phyloP scores from a whole-genome alignment of 2,797 vertebrate genomes.

The Luscinia megarhynchos region DNA sequence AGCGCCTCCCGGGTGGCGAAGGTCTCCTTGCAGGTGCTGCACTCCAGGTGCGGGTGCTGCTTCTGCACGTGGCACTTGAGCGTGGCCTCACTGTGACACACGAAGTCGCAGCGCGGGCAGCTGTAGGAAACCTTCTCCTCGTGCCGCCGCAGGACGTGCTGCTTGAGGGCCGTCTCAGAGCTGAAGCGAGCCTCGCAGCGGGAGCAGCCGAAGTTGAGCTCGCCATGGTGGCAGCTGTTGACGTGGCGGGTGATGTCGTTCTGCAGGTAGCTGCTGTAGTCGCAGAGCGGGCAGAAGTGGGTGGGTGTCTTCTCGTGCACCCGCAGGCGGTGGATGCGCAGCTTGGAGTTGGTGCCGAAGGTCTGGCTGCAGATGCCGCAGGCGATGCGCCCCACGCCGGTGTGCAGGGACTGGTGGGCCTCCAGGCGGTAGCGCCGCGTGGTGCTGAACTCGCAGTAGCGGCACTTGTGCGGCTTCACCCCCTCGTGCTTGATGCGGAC shows the following conservation, averaged over 20 bases:
- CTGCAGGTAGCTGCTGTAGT: slow-evolving; percentile 89
- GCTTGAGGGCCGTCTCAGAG: slow-evolving; percentile 88
- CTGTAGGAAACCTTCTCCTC: slow-evolving; percentile 71
- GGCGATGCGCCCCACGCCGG: slow-evolving; percentile 87
- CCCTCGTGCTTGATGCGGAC: slow-evolving; percentile 87
- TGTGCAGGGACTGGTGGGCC: slow-evolving; percentile 92
- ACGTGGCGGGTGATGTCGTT: slow-evolving; percentile 90
- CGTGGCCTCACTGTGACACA: slow-evolving; percentile 79
- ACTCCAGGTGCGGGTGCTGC: slow-evolving; percentile 82
- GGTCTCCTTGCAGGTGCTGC: slow-evolving; percentile 79
- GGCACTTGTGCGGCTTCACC: slow-evolving; percentile 82
- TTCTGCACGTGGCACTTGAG: slow-evolving; percentile 85
- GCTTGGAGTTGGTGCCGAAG: slow-evolving; percentile 89
- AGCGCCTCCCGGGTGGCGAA: slow-evolving; percentile 79
- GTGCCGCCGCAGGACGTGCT: slow-evolving; percentile 87
- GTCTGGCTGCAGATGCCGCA: slow-evolving; percentile 87
- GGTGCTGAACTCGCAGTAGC: slow-evolving; percentile 90
- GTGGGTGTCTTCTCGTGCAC: slow-evolving; percentile 89
- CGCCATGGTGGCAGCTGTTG: slow-evolving; percentile 89
- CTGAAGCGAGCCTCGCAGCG: slow-evolving; percentile 89
- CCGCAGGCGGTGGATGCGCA: slow-evolving; percentile 88
- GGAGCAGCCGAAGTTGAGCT: slow-evolving; percentile 81
- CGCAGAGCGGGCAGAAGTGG: slow-evolving; percentile 89
- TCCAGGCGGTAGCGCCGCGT: slow-evolving; percentile 89
- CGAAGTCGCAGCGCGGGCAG: slow-evolving; percentile 80